These are phyloP conservation scores for Microtus pennsylvanicus DNA, from an alignment of 2,113 vertebrate genomes.

Conservation along the genomic window DNA sequence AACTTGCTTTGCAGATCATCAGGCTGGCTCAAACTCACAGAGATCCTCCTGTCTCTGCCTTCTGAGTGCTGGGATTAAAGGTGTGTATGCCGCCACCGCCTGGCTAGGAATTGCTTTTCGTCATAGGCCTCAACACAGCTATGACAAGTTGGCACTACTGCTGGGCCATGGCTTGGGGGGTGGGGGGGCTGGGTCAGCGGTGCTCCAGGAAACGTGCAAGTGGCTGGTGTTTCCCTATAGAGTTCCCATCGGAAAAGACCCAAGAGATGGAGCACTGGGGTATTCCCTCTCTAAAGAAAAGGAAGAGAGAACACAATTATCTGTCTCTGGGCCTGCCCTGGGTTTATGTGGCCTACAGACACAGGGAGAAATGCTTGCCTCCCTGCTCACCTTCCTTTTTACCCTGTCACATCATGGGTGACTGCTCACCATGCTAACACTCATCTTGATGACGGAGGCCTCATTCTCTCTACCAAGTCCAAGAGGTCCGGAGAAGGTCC, in stretches of 20 bases:
- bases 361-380: background rate
- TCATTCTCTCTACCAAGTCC: background rate
- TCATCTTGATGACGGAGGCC: background rate
- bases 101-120: background rate
- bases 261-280: background rate
- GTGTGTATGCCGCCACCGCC: too few species aligned
- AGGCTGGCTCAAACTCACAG: too few species aligned
- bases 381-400: background rate
- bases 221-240: background rate
- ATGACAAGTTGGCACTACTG: background rate
- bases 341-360: background rate
- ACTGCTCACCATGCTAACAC: background rate
- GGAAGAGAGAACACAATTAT: background rate
- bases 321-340: background rate
- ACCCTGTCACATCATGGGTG: background rate
- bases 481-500: background rate
- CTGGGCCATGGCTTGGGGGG: background rate
- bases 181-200: background rate
- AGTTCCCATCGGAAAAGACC: background rate
- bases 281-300: background rate
- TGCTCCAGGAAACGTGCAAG: background rate
- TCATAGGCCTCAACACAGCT: background rate
- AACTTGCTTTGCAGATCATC: too few species aligned
- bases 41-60: too few species aligned
- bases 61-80: too few species aligned